A percentile compares a stretch with the other conserved stretches of the same genome.
These are phyloP conservation scores for Scotopteryx bipunctaria DNA, from an alignment of 2,888 invertebrate genomes.

Conservation along the genomic window DNA sequence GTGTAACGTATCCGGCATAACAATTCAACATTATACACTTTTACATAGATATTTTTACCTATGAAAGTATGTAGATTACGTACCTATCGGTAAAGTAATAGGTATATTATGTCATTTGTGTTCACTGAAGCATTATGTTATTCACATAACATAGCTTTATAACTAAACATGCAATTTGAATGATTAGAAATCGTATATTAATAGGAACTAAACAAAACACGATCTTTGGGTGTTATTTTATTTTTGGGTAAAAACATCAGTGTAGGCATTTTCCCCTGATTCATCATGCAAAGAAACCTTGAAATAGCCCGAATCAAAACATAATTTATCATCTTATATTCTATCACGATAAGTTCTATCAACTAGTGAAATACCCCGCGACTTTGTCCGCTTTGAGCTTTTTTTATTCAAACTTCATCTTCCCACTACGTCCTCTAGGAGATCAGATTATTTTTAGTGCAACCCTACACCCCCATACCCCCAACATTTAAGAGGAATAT, in stretches of 20 bases:
- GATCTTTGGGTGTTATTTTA: neutral
- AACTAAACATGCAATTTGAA: neutral
- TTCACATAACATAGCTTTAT: constrained; percentile 7
- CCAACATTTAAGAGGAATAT: no score
- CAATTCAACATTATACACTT: neutral
- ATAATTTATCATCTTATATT: no score
- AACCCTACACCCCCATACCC: no score
- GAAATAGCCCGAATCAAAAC: no score
- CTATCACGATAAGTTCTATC: no score
- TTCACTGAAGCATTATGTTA: constrained; percentile 7
- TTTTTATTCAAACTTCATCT: no score
- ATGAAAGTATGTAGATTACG: neutral
- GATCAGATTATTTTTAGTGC: no score
- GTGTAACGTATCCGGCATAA: neutral
- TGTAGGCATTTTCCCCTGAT: neutral
- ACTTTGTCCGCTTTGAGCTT: no score
- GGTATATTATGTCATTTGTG: neutral
- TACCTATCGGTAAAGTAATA: neutral
- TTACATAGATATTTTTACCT: neutral
- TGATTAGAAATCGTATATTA: neutral
- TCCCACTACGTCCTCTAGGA: no score
- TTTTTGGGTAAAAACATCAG: neutral
- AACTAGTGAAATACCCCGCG: no score
- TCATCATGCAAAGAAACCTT: no score
- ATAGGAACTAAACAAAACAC: neutral